Base-by-base conservation (phyloP, 2,113 vertebrate species). In the Solenodon paradoxus region DNA sequence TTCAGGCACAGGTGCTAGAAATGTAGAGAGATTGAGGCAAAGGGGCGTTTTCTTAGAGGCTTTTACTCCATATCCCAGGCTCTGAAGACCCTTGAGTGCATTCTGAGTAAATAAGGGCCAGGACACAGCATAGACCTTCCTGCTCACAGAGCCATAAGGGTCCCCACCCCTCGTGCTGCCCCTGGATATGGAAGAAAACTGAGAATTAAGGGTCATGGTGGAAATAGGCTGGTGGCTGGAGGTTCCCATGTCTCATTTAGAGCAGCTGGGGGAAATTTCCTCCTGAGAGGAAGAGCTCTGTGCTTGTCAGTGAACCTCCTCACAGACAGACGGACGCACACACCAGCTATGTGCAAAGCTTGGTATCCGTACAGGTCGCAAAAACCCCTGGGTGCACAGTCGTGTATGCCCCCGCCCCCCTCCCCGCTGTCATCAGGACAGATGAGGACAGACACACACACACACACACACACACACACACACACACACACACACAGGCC, bases 1-100 rank as follows among this genome's bases (percentile, higher is more conserved):
- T 49, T 7, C 3, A 45, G 32, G 59, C 9, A 0, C 12, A 3
- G 1, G 2, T 24, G 3, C 47, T 40, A 35, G 32, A 45, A 28
- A 75, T 1, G 12, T 83, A 79, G 57, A 57, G 4, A 83, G 74
- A 11, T n/a, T n/a, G 1, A 35, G 40, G 16, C 38, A 3, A 5
- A 17, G 32, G 19, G 19, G 10, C 16, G 24, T 77, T 4, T 68
- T 74, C 45, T 22, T 40, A 9, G 35, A 79, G 35, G 40, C 13
- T 7, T 47, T 72, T 32, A 0, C 63, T 17, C 57, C 47, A 45
- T 4, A 1, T n/a, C 55, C 49, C n/a, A 55, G n/a, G 4, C 68
- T 6, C 35, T 89, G 26, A 15, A 28, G 10, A 26, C 2, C 2
- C n/a, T 47, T 24, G 22, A 5, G 9, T 74, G 32, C 7, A 17